A percentile compares a stretch with the other conserved stretches of the same genome.
phyloP scores from a whole-genome alignment of 2,888 invertebrate genomes.

The Tetheella fluctuosa region DNA sequence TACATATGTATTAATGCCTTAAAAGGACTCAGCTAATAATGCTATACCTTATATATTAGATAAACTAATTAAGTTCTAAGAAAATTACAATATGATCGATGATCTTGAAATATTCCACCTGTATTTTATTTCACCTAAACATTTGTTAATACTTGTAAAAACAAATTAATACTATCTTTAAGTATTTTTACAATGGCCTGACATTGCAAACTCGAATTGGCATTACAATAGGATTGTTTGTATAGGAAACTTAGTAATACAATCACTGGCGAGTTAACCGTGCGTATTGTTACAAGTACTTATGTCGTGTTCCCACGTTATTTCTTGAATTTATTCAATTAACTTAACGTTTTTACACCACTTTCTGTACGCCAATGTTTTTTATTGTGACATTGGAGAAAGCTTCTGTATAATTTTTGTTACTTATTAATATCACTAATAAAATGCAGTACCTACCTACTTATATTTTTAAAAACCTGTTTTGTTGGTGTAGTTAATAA shows the following conservation, averaged over 20 bases:
- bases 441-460: background rate
- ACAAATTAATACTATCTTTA: too few relatives aligned
- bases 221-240: background rate
- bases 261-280: conserved; percentile 31
- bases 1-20: too few relatives aligned
- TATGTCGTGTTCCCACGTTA: conserved; percentile 58
- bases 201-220: background rate
- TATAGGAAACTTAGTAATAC: conserved; percentile 32
- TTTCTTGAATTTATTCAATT: conserved; percentile 48
- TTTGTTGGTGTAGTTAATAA: background rate
- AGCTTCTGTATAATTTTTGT: conserved; percentile 31
- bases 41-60: too few relatives aligned
- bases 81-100: too few relatives aligned
- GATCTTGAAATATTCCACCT: too few relatives aligned
- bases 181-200: background rate
- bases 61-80: too few relatives aligned
- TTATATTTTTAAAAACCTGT: background rate
- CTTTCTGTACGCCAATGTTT: conserved; percentile 55
- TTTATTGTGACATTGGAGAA: conserved; percentile 53
- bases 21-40: too few relatives aligned
- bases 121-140: too few relatives aligned
- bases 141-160: too few relatives aligned
- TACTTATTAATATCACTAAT: too few relatives aligned
- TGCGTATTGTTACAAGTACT: conserved; percentile 36
- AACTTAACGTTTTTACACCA: conserved; percentile 60